A percentile compares a stretch with the other conserved stretches of the same genome.
These are phyloP conservation scores for Solea senegalensis DNA, from an alignment of 2,113 vertebrate species.

Conservation along the genomic window DNA sequence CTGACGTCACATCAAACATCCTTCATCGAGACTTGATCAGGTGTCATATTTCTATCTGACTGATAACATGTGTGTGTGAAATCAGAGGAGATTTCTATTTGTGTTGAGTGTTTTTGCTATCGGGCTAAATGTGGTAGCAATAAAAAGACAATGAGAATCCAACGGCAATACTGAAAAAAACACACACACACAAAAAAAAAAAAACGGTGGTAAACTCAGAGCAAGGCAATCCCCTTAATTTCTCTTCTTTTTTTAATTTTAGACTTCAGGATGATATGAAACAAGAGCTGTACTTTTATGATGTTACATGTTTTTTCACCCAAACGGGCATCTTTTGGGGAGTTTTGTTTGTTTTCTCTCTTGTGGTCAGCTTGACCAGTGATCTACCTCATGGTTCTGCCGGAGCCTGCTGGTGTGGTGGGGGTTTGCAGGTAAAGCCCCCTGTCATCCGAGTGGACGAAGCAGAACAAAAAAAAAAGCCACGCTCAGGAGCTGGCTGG, in stretches of 20 bases:
- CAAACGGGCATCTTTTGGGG: slow-evolving; percentile 61
- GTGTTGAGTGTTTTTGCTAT: slow-evolving; percentile 84
- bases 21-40: slow-evolving; percentile 73
- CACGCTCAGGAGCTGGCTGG: slow-evolving; percentile 94
- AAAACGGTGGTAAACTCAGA: slow-evolving; percentile 62
- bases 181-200: background rate
- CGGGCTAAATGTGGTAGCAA: slow-evolving; percentile 84
- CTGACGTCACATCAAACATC: slow-evolving; percentile 91
- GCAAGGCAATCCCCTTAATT: slow-evolving; percentile 72
- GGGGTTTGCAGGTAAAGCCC: slow-evolving; percentile 97
- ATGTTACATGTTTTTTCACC: slow-evolving; percentile 84
- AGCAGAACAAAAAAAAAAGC: slow-evolving; percentile 86
- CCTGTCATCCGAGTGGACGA: slow-evolving; percentile 76
- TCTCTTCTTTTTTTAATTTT: slow-evolving; percentile 26
- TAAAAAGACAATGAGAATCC: slow-evolving; percentile 77
- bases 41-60: slow-evolving; percentile 61
- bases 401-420: slow-evolving; percentile 87
- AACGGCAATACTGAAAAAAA: slow-evolving; percentile 67
- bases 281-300: slow-evolving; percentile 84
- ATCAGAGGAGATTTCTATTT: slow-evolving; percentile 84
- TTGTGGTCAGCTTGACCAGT: slow-evolving; percentile 94
- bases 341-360: slow-evolving; percentile 82
- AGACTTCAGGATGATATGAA: slow-evolving; percentile 48
- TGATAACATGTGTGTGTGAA: slow-evolving; percentile 57
- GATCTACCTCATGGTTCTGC: slow-evolving; percentile 99